Evolutionary conservation across 2,113 vertebrate genomes (phyloP).

Genomic region (Corythoichthys haematopterus): DNA sequence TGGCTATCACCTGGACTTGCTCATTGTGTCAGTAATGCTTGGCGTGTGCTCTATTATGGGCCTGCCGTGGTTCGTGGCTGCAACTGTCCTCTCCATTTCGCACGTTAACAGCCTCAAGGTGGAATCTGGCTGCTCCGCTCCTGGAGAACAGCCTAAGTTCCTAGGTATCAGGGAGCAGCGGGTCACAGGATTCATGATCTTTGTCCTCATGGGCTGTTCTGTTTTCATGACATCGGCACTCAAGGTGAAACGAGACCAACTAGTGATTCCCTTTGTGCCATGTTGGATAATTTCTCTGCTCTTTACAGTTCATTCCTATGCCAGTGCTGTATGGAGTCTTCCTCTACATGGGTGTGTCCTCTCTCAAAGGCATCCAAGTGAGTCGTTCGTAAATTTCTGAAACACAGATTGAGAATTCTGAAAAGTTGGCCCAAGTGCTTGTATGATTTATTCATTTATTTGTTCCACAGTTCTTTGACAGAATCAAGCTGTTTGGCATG

Average conservation of each 20-base stretch:
- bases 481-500: slow-evolving; percentile 92
- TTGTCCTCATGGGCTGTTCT: slow-evolving; percentile 90
- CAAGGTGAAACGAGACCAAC: slow-evolving; percentile 72
- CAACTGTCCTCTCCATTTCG: slow-evolving; percentile 92
- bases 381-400: slow-evolving; percentile 26
- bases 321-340: slow-evolving; percentile 94
- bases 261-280: background rate
- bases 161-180: slow-evolving; percentile 91
- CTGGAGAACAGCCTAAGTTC: slow-evolving; percentile 93
- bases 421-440: background rate
- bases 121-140: slow-evolving; percentile 91
- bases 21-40: slow-evolving; percentile 87
- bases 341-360: slow-evolving; percentile 96
- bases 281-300: slow-evolving; percentile 4
- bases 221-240: slow-evolving; percentile 93
- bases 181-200: slow-evolving; percentile 91
- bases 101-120: slow-evolving; percentile 96
- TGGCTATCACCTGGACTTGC: slow-evolving; percentile 91
- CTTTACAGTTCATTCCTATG: slow-evolving; percentile 91
- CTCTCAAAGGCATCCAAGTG: slow-evolving; percentile 94
- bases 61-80: slow-evolving; percentile 93
- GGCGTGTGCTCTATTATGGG: slow-evolving; percentile 92
- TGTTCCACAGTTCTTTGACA: slow-evolving; percentile 84
- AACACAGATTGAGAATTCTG: background rate
- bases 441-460: background rate